Conservation (phyloP, 2,797 vertebrate species). For the Columba guinea region DNA sequence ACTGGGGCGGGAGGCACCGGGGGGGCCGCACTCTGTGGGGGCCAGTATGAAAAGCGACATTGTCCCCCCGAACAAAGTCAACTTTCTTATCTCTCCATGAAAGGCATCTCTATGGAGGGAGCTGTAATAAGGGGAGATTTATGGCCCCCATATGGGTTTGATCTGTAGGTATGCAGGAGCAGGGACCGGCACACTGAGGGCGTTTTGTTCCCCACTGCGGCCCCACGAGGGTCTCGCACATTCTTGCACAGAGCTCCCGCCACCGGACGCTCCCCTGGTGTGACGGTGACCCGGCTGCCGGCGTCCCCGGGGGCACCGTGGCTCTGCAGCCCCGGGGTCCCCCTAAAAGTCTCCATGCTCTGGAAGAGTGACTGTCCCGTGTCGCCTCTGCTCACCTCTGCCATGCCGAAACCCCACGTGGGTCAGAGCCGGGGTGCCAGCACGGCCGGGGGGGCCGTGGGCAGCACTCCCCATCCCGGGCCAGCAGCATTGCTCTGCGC, state of each 20-base stretch:
- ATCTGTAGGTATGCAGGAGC: slow-evolving; percentile 60
- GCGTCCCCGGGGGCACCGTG: fast-evolving
- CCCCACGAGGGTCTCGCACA: background rate
- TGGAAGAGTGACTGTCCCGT: background rate
- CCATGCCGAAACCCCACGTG: background rate
- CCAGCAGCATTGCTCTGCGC: fast-evolving
- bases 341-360: too few species aligned
- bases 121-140: slow-evolving; percentile 56
- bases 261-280: fast-evolving
- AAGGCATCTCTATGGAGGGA: slow-evolving; percentile 72
- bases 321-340: too few species aligned
- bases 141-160: slow-evolving; percentile 60
- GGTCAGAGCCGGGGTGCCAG: background rate
- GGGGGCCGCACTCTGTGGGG: background rate
- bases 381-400: background rate
- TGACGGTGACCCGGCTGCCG: background rate
- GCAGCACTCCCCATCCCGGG: fast-evolving
- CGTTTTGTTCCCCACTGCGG: slow-evolving; percentile 47
- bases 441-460: fast-evolving
- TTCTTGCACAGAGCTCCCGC: background rate
- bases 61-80: slow-evolving; percentile 71
- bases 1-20: background rate
- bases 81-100: slow-evolving; percentile 72
- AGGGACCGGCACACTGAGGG: slow-evolving; percentile 32
- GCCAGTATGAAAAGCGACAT: slow-evolving; percentile 61